Conservation (phyloP, 2,888 invertebrate species). For the Lasioglossum lativentre region DNA sequence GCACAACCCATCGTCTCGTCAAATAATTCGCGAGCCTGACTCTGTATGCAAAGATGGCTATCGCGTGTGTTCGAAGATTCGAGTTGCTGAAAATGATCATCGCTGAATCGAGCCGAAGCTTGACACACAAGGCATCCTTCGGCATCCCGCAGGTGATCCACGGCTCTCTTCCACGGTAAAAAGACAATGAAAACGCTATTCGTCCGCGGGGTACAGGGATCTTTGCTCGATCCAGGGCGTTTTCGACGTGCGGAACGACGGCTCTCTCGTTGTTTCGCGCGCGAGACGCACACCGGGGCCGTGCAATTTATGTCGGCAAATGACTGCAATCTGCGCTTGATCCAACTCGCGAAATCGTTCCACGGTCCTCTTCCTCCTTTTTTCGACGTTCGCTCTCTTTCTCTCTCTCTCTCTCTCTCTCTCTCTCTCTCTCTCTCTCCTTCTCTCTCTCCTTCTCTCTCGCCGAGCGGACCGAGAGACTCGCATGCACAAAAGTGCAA, state of each 20-base stretch:
- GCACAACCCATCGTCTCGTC: too few relatives aligned
- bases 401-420: neutral
- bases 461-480: constrained; percentile 5
- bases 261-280: constrained; percentile 68
- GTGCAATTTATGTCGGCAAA: constrained; percentile 73
- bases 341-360: constrained; percentile 71
- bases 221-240: constrained; percentile 59
- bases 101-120: too few relatives aligned
- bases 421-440: neutral
- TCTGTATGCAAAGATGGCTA: too few relatives aligned
- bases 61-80: too few relatives aligned
- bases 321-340: constrained; percentile 74
- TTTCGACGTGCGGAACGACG: constrained; percentile 57
- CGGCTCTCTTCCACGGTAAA: neutral
- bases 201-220: constrained; percentile 12
- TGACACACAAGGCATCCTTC: too few relatives aligned
- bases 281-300: constrained; percentile 66
- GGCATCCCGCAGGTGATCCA: too few relatives aligned
- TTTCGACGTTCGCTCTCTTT: neutral
- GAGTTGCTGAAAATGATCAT: too few relatives aligned
- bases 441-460: too few relatives aligned
- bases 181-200: neutral
- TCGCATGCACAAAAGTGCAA: constrained; percentile 75
- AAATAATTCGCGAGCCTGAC: too few relatives aligned
- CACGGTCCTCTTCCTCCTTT: constrained; percentile 14